phyloP scores from a whole-genome alignment of 2,113 vertebrate genomes.

The Carlito syrichta region DNA sequence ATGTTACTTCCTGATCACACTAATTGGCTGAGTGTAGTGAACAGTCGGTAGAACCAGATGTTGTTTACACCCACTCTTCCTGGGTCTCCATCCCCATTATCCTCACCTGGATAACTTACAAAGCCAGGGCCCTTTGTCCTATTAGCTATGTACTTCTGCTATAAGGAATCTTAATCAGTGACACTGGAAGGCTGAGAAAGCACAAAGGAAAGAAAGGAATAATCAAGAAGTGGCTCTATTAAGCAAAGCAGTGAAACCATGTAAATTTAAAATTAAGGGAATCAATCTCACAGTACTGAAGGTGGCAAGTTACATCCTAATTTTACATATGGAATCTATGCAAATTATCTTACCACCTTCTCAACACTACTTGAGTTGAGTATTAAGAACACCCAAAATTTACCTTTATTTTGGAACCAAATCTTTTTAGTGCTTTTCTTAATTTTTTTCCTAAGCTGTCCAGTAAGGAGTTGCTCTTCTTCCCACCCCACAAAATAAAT shows the following conservation, averaged over 20 bases:
- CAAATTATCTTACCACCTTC: background rate
- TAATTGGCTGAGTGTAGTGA: conserved; percentile 32
- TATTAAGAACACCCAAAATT: background rate
- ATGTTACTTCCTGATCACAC: conserved; percentile 49
- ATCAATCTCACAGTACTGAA: background rate
- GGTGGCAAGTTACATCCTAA: background rate
- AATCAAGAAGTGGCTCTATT: conserved; percentile 15
- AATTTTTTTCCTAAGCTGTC: background rate
- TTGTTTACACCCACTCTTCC: conserved; percentile 28
- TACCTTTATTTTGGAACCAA: background rate
- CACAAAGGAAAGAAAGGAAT: background rate
- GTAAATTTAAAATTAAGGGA: conserved; percentile 9
- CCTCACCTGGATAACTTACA: conserved; percentile 31
- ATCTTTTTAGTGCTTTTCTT: background rate
- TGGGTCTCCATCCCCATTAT: background rate
- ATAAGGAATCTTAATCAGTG: background rate
- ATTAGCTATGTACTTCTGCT: background rate
- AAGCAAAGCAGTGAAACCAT: background rate
- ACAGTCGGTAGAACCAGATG: conserved; percentile 43
- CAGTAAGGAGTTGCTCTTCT: background rate
- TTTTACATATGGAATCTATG: conserved; percentile 20
- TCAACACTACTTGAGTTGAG: background rate
- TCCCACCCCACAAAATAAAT: background rate
- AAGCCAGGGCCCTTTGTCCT: background rate
- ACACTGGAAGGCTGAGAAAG: background rate